Percentiles rank a stretch among this genome's conserved stretches.
phyloP scores from a whole-genome alignment of 1,140 invertebrate species.

The Calycopis cecrops region DNA sequence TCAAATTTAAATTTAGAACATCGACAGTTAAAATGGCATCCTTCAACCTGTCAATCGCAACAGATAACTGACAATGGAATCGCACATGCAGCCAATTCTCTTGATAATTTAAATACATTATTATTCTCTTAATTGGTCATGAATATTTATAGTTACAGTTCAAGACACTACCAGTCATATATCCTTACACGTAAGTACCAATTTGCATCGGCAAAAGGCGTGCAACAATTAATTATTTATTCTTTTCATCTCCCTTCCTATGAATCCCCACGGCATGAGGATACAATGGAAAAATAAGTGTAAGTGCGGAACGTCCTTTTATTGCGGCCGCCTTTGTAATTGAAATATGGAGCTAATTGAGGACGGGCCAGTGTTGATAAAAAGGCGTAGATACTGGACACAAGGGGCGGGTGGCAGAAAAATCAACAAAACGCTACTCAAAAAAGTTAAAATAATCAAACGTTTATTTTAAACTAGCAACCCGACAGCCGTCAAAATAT shows the following conservation, averaged over 20 bases:
- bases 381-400: too few species aligned
- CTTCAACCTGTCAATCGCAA: background rate
- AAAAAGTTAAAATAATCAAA: too few species aligned
- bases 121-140: background rate
- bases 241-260: slow-evolving; percentile 20
- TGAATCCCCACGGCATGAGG: background rate
- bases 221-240: slow-evolving; percentile 20
- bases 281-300: background rate
- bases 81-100: background rate
- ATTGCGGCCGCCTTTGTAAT: too few species aligned
- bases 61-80: background rate
- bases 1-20: slow-evolving; percentile 6
- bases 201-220: background rate
- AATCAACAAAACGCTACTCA: too few species aligned
- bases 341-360: too few species aligned
- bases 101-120: background rate
- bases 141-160: background rate
- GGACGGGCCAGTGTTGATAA: too few species aligned
- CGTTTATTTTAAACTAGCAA: too few species aligned
- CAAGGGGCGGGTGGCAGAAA: background rate
- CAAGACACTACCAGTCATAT: background rate
- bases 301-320: background rate
- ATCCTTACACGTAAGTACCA: background rate
- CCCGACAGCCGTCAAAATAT: too few species aligned
- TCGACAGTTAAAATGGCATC: background rate